Conservation (phyloP, 2,888 invertebrate genomes). For the Ferrisia virgata region DNA sequence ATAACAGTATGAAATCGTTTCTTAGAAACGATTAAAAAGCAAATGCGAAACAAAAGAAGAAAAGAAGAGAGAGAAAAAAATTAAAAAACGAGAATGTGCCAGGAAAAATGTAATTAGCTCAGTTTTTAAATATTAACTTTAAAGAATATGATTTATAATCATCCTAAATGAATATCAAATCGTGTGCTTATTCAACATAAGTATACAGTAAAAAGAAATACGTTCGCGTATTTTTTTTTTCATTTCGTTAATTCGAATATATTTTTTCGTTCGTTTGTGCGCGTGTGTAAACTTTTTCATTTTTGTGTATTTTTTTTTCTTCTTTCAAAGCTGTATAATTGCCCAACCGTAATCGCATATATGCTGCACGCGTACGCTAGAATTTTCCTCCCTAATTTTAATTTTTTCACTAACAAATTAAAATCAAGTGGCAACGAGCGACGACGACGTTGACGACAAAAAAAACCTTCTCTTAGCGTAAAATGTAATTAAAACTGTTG, state of each 20-base stretch:
- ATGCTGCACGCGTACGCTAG: background rate
- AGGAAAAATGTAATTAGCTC: conserved; percentile 29
- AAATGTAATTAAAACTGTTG: conserved; percentile 13
- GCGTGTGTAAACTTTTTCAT: background rate
- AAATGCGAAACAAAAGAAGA: conserved; percentile 21
- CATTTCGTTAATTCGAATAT: background rate
- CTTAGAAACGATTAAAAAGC: conserved; percentile 26
- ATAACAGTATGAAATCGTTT: conserved; percentile 28
- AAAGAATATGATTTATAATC: conserved; percentile 20
- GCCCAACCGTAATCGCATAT: background rate
- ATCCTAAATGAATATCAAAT: conserved; percentile 17
- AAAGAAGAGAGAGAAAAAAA: background rate
- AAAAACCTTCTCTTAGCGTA: background rate
- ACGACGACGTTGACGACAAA: too few relatives aligned
- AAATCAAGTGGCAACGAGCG: conserved; percentile 17
- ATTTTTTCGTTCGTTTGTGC: too few relatives aligned
- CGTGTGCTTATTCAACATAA: conserved; percentile 1
- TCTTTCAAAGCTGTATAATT: background rate
- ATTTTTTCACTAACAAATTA: conserved; percentile 9
- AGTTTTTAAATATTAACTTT: conserved; percentile 26
- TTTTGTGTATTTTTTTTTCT: background rate
- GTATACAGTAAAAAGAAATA: background rate
- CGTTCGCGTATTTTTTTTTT: background rate
- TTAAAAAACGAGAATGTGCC: conserved; percentile 25
- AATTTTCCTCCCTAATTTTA: background rate